Evolutionary conservation across 2,888 invertebrate genomes (phyloP).

Genomic region (Chymomyza amoena): DNA sequence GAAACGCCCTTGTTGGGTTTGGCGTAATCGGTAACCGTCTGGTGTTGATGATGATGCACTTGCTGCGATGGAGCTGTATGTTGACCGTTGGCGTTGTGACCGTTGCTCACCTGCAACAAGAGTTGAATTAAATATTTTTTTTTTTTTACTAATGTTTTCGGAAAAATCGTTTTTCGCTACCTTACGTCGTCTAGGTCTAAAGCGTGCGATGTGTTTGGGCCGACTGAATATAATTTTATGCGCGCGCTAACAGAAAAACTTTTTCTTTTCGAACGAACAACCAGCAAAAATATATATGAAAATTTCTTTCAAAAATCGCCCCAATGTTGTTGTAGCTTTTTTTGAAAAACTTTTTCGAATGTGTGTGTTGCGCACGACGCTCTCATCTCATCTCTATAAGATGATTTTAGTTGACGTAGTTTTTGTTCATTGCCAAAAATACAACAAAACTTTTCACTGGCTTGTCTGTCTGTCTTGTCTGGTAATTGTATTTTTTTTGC

Average conservation of each 20-base stretch:
- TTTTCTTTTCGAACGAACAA: constrained; percentile 54
- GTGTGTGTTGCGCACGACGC: constrained; percentile 63
- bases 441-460: constrained; percentile 31
- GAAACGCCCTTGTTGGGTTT: constrained; percentile 82
- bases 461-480: constrained; percentile 35
- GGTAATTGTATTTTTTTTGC: constrained; percentile 15
- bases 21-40: constrained; percentile 86
- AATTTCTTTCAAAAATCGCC: constrained; percentile 37
- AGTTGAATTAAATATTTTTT: neutral
- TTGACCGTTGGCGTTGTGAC: constrained; percentile 48
- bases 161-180: neutral
- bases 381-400: constrained; percentile 51
- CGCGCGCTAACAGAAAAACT: constrained; percentile 69
- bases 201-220: constrained; percentile 73
- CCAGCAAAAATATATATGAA: constrained; percentile 26
- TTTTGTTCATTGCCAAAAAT: constrained; percentile 76
- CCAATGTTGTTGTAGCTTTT: constrained; percentile 14
- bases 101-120: constrained; percentile 81
- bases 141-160: no score
- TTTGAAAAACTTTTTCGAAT: neutral
- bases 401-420: constrained; percentile 63
- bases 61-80: constrained; percentile 34
- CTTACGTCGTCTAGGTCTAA: constrained; percentile 51
- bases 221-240: constrained; percentile 79
- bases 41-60: constrained; percentile 80